Evolutionary conservation across 1,140 invertebrate genomes (phyloP).

Genomic region (Brachionus plicatilis): DNA sequence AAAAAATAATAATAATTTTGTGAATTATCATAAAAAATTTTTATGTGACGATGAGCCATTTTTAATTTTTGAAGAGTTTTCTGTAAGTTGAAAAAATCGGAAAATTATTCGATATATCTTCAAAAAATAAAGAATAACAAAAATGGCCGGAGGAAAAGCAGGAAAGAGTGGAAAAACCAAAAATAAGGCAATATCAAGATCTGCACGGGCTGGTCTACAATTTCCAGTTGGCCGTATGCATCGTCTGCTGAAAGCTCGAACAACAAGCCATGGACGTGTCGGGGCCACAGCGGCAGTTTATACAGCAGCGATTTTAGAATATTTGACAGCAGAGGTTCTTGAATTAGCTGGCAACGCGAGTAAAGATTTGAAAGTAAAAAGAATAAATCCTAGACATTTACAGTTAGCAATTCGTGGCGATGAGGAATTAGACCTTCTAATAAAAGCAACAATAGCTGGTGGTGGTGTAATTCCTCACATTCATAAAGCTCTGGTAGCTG

Average conservation of each 20-base stretch:
- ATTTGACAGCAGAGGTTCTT: conserved; percentile 92
- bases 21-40: no score
- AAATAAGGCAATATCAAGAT: conserved; percentile 94
- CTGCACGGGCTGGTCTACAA: conserved; percentile 93
- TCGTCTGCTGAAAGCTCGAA: conserved; percentile 94
- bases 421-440: conserved; percentile 96
- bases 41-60: background rate
- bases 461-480: conserved; percentile 98
- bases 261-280: conserved; percentile 94
- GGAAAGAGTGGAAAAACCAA: conserved; percentile 87
- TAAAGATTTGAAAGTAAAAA: conserved; percentile 98
- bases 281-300: conserved; percentile 98
- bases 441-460: conserved; percentile 98
- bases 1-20: no score
- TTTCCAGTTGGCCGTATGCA: conserved; percentile 73
- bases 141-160: conserved; percentile 41
- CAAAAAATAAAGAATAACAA: background rate
- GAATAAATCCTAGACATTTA: conserved; percentile 97
- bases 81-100: background rate
- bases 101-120: background rate
- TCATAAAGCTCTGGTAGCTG: conserved; percentile 65
- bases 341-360: conserved; percentile 97
- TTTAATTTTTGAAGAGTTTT: background rate
- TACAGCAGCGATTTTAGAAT: conserved; percentile 97
- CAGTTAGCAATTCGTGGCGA: conserved; percentile 97